Base-by-base conservation (phyloP, 2,888 invertebrate species). In the Protophormia terraenovae region DNA sequence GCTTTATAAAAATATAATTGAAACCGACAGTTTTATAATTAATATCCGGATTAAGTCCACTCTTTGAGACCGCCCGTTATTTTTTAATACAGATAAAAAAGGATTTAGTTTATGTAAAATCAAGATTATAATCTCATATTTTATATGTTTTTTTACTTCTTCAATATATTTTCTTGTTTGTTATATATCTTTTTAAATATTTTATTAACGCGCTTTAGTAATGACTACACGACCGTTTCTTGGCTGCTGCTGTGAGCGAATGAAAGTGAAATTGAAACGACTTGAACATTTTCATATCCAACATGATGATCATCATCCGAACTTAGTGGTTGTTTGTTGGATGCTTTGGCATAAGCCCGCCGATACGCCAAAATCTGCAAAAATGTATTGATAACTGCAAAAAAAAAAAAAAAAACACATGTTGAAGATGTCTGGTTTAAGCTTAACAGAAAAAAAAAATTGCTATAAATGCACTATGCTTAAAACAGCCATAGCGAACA, bases 221-320 rank as follows among this genome's bases (percentile, higher is more conserved):
- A 35, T 41, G 64, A 55, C 41, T 19, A 50, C 64, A 78, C 86
- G 87, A 87, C 88, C 86, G 88, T 88, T 86, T 87, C 86, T 89
- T 72, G 87, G 89, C 88, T 89, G 89, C 88, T 90, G 87, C 88
- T 87, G 88, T 86, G 87, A 87, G 89, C 90, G 89, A 91, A 91
- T 91, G 91, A 91, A 91, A 91, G 91, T 91, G 91, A 91, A 91
- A 91, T 89, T 89, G 88, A 86, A 88, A 87, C 88, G 88, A 87
- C 88, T 86, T 86, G 89, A 89, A 89, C 89, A 89, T 91, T 91
- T 91, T 90, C 90, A 89, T 90, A 89, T n/a, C 71, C 50, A 85
- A 66, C 14, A 50, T 60, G 78, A 82, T 75, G 69, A 67, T 67
- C 60, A 75, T n/a, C 55, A 67, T 16, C 71, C 1, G 19, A 77